Evolutionary conservation across 2,797 vertebrate genomes (phyloP).

Genomic region (Anguilla anguilla): DNA sequence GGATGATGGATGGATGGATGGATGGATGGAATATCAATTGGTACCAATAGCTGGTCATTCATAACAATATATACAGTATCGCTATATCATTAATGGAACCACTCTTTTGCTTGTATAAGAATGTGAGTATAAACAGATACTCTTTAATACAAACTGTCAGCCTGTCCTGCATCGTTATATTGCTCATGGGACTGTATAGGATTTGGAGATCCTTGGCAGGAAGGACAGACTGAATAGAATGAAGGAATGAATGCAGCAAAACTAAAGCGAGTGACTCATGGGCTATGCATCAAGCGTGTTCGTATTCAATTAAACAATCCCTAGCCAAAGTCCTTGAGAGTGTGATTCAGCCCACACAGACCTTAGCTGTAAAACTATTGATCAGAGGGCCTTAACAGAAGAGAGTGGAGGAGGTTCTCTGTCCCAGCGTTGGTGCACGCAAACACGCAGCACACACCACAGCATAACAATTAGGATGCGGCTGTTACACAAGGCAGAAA

Average conservation of each 20-base stretch:
- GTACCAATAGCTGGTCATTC: too few relatives aligned
- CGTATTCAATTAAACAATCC: not conserved
- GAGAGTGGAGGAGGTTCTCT: not conserved
- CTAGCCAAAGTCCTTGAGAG: constrained; percentile 10
- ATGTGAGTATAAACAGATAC: not conserved
- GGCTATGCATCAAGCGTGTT: not conserved
- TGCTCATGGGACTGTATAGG: not conserved
- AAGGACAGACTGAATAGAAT: not conserved
- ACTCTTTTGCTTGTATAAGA: not conserved
- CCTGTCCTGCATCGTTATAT: not conserved
- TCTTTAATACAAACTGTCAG: not conserved
- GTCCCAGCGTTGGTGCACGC: not conserved
- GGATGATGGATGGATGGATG: too few relatives aligned
- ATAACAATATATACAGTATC: not conserved
- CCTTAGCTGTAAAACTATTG: not conserved
- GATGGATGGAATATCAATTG: not conserved
- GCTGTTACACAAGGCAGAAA: not conserved
- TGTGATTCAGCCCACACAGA: not conserved
- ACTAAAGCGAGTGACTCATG: not conserved
- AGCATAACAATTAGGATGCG: not conserved
- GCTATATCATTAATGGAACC: not conserved
- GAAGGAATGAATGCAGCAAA: not conserved
- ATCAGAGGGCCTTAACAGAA: not conserved
- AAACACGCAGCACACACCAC: not conserved
- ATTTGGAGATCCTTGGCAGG: not conserved